Percentiles rank a stretch among this genome's conserved stretches.
These are phyloP conservation scores for Nephrotoma flavescens DNA, from an alignment of 2,888 invertebrate genomes.

Conservation along the genomic window DNA sequence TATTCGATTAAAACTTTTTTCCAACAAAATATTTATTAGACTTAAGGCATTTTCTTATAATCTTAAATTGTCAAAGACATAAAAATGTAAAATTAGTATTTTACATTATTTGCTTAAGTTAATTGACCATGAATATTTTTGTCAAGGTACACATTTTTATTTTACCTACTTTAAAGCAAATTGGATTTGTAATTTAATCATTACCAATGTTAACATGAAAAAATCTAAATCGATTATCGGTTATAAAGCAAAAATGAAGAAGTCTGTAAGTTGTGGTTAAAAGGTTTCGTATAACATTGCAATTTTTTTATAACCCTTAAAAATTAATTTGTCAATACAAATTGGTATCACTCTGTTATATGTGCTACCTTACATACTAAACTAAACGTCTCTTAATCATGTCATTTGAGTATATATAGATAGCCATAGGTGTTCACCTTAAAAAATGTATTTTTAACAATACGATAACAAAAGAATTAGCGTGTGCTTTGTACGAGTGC, in stretches of 20 bases:
- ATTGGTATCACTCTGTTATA: neutral
- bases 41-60: neutral
- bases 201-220: neutral
- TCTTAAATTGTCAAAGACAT: neutral
- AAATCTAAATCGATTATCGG: neutral
- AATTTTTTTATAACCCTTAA: neutral
- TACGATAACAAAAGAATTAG: neutral
- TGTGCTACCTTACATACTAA: neutral
- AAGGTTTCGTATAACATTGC: neutral
- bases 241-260: neutral
- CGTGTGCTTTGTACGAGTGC: neutral
- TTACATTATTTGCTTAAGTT: neutral
- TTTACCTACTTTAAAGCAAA: neutral
- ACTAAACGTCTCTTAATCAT: neutral
- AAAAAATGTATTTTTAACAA: neutral
- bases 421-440: neutral
- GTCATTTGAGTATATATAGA: neutral
- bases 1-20: too few relatives aligned
- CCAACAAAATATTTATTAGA: neutral
- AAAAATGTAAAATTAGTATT: neutral
- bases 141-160: neutral
- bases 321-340: neutral
- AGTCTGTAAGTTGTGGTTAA: neutral
- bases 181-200: neutral
- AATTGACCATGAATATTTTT: neutral